phyloP scores from a whole-genome alignment of 2,797 vertebrate genomes.

The Melopsittacus undulatus region DNA sequence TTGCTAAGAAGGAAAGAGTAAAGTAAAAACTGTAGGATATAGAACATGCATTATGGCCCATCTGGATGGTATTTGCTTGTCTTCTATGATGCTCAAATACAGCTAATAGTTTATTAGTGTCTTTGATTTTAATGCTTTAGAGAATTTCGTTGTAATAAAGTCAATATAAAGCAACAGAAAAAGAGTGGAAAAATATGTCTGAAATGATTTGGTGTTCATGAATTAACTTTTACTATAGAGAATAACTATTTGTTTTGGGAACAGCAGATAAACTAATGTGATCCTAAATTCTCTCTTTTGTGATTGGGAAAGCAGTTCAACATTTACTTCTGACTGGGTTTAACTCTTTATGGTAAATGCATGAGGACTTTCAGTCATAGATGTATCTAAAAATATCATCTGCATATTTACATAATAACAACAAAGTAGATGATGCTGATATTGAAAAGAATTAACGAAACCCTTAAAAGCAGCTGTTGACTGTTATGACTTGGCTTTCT shows the following conservation, averaged over 20 bases:
- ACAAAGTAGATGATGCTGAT: not conserved
- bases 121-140: not conserved
- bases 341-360: not conserved
- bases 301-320: not conserved
- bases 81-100: not conserved
- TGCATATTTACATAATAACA: not conserved
- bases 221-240: not conserved
- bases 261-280: not conserved
- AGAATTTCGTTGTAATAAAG: not conserved
- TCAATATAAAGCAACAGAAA: not conserved
- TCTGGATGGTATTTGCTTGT: not conserved
- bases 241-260: not conserved
- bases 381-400: not conserved
- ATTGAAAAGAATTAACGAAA: not conserved
- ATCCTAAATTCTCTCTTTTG: not conserved
- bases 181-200: not conserved
- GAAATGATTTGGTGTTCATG: not conserved
- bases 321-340: not conserved
- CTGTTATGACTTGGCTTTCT: not conserved
- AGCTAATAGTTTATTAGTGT: not conserved
- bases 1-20: not conserved
- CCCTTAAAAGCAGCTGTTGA: not conserved
- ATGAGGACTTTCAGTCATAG: not conserved
- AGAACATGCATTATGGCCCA: not conserved
- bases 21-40: not conserved